Evolutionary conservation across 2,113 vertebrate species (phyloP).

Genomic region (Spea multiplicata): DNA sequence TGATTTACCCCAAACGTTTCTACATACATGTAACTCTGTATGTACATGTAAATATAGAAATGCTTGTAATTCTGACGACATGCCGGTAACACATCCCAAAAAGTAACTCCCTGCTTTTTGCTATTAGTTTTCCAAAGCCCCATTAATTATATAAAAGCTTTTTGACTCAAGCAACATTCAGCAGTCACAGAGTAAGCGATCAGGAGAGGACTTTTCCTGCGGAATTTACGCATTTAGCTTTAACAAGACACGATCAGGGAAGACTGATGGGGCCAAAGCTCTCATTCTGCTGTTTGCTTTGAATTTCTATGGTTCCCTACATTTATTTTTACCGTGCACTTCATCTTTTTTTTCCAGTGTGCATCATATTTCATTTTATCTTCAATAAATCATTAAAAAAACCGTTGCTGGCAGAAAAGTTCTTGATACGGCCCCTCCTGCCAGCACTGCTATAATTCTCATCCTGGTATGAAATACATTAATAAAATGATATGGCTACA

Average conservation of each 20-base stretch:
- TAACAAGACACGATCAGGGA: slow-evolving; percentile 21
- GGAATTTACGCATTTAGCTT: slow-evolving; percentile 11
- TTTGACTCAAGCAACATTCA: no score
- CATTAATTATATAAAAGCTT: no score
- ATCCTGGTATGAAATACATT: not conserved
- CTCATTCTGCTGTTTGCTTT: not conserved
- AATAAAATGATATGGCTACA: not conserved
- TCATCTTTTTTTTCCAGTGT: slow-evolving; percentile 29
- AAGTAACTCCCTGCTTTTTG: no score
- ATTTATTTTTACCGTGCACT: not conserved
- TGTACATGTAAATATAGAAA: no score
- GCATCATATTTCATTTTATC: slow-evolving; percentile 16
- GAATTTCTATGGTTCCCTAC: not conserved
- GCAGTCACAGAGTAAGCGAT: no score
- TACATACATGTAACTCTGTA: no score
- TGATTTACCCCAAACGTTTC: no score
- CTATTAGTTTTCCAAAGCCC: no score
- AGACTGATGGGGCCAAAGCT: not conserved
- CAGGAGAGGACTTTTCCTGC: not conserved
- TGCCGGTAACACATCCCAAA: no score
- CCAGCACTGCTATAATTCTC: not conserved
- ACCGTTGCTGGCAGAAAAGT: not conserved
- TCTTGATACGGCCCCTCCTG: not conserved
- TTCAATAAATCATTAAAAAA: slow-evolving; percentile 37
- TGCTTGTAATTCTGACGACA: no score